phyloP scores from a whole-genome alignment of 1,140 invertebrate genomes.

The Cotesia chilonis region DNA sequence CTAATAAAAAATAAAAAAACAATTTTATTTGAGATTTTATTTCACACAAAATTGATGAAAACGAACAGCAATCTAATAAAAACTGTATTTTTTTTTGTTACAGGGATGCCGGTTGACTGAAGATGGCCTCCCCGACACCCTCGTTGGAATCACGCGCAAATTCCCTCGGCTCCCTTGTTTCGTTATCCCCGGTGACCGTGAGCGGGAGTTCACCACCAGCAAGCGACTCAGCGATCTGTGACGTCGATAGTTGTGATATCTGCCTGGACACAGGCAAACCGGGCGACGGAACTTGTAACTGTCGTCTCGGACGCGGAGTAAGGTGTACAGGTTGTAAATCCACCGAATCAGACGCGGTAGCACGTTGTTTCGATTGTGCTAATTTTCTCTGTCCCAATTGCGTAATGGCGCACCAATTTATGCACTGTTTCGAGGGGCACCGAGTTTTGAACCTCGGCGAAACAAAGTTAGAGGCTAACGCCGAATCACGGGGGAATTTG shows the following conservation, averaged over 20 bases:
- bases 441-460: slow-evolving; percentile 83
- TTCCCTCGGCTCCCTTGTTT: slow-evolving; percentile 82
- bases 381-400: slow-evolving; percentile 96
- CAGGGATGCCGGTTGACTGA: slow-evolving; percentile 76
- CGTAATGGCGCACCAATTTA: slow-evolving; percentile 97
- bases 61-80: background rate
- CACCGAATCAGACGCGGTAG: slow-evolving; percentile 84
- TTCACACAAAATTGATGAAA: too few relatives aligned
- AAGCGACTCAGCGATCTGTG: slow-evolving; percentile 81
- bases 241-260: slow-evolving; percentile 79
- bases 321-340: slow-evolving; percentile 89
- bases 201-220: slow-evolving; percentile 84
- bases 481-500: slow-evolving; percentile 53
- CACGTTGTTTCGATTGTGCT: slow-evolving; percentile 92
- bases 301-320: slow-evolving; percentile 71
- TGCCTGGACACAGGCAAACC: slow-evolving; percentile 82
- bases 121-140: slow-evolving; percentile 85
- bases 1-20: too few relatives aligned
- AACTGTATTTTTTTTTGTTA: slow-evolving; percentile 48
- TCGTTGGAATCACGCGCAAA: slow-evolving; percentile 91
- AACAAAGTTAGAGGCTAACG: slow-evolving; percentile 63
- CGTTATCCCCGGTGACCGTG: slow-evolving; percentile 78
- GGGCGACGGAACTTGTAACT: slow-evolving; percentile 84
- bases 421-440: slow-evolving; percentile 98
- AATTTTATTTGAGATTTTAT: too few relatives aligned